Base-by-base conservation (phyloP, 2,797 vertebrate species). In the Vespertilio murinus region DNA sequence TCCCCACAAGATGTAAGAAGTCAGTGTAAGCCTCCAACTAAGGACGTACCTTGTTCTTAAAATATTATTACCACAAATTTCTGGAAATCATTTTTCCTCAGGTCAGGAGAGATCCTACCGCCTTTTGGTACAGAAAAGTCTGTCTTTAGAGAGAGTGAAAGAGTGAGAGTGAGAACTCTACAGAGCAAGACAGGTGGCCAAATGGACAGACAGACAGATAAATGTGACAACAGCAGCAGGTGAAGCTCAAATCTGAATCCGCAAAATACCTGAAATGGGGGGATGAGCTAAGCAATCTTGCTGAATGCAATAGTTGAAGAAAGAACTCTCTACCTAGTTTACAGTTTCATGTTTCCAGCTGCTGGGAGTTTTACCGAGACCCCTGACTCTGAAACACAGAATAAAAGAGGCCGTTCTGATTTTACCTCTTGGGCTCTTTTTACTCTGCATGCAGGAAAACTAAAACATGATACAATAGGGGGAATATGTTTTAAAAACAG, bases 401-500 rank as follows among this genome's bases (percentile, higher is more conserved):
- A 93, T 89, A 93, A 97, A 94, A 94, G 75, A 85, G 80, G 83
- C 71, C 61, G 47, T 80, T 95, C 87, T n/a, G 84, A 82, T 93
- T 93, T 80, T 93, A 90, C 74, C 64, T 49, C 64, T 49, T 64
- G 65, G 61, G 74, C 81, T 96, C 74, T 80, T 93, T 95, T 81
- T 73, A 85, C 88, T 93, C 81, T n/a, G 86, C n/a, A 54, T 87
- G 88, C 74, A 95, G 75, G 8, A 94, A 67, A 96, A 94, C 54
- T 54, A 86, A 97, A 88, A 86, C 56, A 65, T 89, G 64, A 75
- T 93, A 92, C 92, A 93, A 93, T 80, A 96, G 86, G 69, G 59
- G 45, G 81, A 92, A 93, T 78, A 64, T 84, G 82, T 84, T 96
- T 96, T 86, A 84, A 95, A 96, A 95, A 80, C 38, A 95, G 82